Percentiles rank a stretch among this genome's conserved stretches.
phyloP scores from a whole-genome alignment of 2,113 vertebrate species.

The Micronycteris hirsuta region DNA sequence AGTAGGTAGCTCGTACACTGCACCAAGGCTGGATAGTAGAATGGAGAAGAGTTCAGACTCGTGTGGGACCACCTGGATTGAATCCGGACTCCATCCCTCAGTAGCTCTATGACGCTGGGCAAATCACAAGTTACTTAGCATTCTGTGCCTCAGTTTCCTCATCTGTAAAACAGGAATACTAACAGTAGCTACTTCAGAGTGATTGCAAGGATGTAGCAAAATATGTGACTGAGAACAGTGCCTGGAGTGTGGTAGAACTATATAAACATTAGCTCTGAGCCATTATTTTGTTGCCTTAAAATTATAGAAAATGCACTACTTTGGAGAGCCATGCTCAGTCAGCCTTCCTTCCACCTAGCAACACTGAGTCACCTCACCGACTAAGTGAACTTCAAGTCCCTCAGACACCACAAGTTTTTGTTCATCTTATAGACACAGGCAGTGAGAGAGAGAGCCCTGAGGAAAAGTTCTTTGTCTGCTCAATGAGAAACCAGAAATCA shows the following conservation, averaged over 20 bases:
- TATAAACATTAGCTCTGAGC: not conserved
- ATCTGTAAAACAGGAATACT: not conserved
- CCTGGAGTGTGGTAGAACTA: not conserved
- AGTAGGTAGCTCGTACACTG: not conserved
- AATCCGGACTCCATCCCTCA: not conserved
- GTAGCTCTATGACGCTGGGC: not conserved
- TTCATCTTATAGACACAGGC: too few species aligned
- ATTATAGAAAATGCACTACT: not conserved
- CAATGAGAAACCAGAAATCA: not conserved
- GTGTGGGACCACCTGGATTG: not conserved
- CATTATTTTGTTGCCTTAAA: not conserved
- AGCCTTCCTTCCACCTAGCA: not conserved
- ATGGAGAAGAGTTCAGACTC: not conserved
- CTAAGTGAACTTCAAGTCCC: not conserved
- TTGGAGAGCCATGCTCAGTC: not conserved
- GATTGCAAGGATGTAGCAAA: too few species aligned
- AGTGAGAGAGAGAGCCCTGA: not conserved
- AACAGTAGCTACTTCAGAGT: not conserved
- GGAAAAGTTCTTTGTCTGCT: not conserved
- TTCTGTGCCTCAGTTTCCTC: not conserved
- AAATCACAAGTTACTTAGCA: not conserved
- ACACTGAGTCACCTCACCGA: not conserved
- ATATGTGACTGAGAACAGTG: not conserved
- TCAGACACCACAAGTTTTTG: not conserved
- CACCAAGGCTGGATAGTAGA: not conserved